These are phyloP conservation scores for Poecilia picta DNA, from an alignment of 2,797 vertebrate species.

Conservation along the genomic window DNA sequence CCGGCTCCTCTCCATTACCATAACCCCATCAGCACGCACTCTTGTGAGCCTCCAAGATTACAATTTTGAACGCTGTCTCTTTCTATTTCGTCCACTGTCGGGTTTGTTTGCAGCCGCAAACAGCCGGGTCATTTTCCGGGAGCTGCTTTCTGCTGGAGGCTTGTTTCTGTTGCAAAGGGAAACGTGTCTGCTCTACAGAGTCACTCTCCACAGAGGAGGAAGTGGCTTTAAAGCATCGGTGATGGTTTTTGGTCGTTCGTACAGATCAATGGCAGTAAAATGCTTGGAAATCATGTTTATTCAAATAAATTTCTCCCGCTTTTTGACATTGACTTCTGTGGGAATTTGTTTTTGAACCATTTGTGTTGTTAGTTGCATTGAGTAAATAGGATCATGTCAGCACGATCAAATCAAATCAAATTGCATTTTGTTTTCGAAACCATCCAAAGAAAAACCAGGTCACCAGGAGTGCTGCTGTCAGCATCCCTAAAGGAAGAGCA, in stretches of 20 bases:
- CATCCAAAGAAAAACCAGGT: not conserved
- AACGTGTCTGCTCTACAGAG: not conserved
- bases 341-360: not conserved
- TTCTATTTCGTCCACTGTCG: not conserved
- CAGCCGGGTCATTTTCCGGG: not conserved
- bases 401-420: not conserved
- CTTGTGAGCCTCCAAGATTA: not conserved
- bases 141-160: not conserved
- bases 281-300: not conserved
- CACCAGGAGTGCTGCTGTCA: not conserved
- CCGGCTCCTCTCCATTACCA: not conserved
- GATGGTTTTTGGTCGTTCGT: not conserved
- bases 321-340: not conserved
- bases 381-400: not conserved
- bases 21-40: not conserved
- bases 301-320: not conserved
- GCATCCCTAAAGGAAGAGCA: not conserved
- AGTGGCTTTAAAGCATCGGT: not conserved
- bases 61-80: conserved; percentile 3
- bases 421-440: not conserved
- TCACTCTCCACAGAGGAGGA: not conserved
- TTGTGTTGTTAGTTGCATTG: not conserved
- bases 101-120: not conserved
- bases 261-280: not conserved
- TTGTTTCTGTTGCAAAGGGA: not conserved